Base-by-base conservation (phyloP, 2,888 invertebrate species). In the Drosophila formosana region DNA sequence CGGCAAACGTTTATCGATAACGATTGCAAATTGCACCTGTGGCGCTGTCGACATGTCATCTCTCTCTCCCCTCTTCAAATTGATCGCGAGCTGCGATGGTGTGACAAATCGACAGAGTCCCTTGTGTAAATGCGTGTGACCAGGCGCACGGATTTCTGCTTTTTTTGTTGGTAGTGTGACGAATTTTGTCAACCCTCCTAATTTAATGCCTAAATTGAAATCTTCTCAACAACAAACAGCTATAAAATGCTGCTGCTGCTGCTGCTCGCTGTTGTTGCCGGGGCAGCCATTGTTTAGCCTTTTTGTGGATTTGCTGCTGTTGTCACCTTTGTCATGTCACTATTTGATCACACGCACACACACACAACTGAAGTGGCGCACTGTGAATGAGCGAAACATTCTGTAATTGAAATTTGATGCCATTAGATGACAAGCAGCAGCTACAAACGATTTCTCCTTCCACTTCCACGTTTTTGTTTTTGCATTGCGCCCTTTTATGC, bases 371-470 rank as follows among this genome's bases (percentile, higher is more conserved):
- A 41, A 41, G 39, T 41, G 39, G 39, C 39, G 39, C 39, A 41
- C 39, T 41, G 50, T 75, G 66, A 69, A 81, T 80, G 76, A 72
- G 77, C 68, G 72, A 70, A 83, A 85, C 60, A 89, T 84, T 90
- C 88, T 90, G 87, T 89, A 90, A 90, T 90, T 90, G 90, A 90
- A 90, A 90, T 90, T 88, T 89, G 90, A 90, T 87, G 77, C 86
- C 80, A 80, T 86, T 87, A 86, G 81, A 82, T 89, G 89, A 83
- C 83, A 82, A 72, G 62, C 65, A 66, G 57, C 63, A 76, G 53
- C 69, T 70, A 60, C 65, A 65, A 53, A 56, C 6, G 25, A 45
- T 34, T 34, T 32, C 9, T 37, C 37, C 37, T n/a, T n/a, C n/a
- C 37, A 11, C 5, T 55, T 34, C 28, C 28, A 41, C n/a, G 18